Evolutionary conservation across 1,140 invertebrate genomes (phyloP).

Genomic region (Ganaspis sp.): DNA sequence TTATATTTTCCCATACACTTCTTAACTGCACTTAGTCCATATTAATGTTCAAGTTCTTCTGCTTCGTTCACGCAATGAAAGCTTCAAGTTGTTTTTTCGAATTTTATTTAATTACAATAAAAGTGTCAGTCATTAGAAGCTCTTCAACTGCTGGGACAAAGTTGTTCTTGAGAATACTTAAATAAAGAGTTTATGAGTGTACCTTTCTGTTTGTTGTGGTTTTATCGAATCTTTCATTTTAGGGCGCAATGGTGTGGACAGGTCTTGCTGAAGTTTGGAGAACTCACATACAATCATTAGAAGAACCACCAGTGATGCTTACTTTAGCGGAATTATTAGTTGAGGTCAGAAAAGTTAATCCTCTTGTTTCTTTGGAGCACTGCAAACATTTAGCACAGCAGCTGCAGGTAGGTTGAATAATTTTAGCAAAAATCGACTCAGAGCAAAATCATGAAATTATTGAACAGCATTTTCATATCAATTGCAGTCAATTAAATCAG

Average conservation of each 20-base stretch:
- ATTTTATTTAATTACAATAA: constrained; percentile 30
- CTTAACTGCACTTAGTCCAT: constrained; percentile 11
- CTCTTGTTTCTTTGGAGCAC: constrained; percentile 70
- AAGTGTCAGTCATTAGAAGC: constrained; percentile 20
- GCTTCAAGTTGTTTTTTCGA: background rate
- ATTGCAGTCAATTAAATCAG: too few species aligned
- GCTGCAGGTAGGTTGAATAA: constrained; percentile 62
- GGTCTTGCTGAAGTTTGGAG: constrained; percentile 72
- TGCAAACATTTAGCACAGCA: constrained; percentile 71
- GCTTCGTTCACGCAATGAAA: background rate
- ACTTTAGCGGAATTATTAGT: constrained; percentile 67
- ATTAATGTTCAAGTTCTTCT: background rate
- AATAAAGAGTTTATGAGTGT: background rate
- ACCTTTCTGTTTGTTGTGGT: constrained; percentile 8
- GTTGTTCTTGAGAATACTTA: background rate
- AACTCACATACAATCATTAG: constrained; percentile 65
- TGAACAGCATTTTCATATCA: too few species aligned
- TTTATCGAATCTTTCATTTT: constrained; percentile 54
- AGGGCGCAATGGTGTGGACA: constrained; percentile 72
- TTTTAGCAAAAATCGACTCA: background rate
- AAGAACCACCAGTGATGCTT: constrained; percentile 70
- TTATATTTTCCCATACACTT: constrained; percentile 45
- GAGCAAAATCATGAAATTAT: too few species aligned
- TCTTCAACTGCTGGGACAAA: background rate
- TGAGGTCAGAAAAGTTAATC: constrained; percentile 73